These are phyloP conservation scores for Nyctereutes procyonoides DNA, from an alignment of 2,113 vertebrate species.

Conservation along the genomic window DNA sequence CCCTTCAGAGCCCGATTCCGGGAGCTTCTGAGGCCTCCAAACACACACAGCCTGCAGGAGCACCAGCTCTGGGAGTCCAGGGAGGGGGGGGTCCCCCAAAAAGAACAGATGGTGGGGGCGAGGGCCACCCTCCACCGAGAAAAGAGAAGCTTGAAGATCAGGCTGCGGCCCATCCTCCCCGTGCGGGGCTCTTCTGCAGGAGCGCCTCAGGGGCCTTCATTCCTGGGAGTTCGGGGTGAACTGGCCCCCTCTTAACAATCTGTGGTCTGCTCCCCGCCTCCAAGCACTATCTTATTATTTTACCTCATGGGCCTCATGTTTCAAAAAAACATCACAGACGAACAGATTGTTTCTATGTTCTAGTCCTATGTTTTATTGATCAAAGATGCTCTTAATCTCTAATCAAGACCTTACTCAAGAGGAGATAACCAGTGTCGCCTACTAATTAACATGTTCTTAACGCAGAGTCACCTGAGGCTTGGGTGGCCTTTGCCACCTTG, in stretches of 20 bases:
- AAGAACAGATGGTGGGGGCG: neutral
- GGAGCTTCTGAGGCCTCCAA: neutral
- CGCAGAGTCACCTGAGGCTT: neutral
- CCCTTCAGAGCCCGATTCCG: neutral
- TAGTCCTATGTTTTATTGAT: neutral
- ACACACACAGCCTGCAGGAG: neutral
- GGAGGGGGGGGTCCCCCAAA: neutral
- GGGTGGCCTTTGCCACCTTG: neutral
- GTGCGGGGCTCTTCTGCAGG: neutral
- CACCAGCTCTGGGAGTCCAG: neutral
- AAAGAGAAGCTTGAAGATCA: neutral
- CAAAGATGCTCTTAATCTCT: neutral
- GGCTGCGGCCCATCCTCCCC: neutral
- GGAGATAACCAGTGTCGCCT: neutral
- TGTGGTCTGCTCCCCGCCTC: neutral
- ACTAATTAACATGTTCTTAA: neutral
- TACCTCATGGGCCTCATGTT: neutral
- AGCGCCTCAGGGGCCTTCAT: neutral
- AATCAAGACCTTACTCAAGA: neutral
- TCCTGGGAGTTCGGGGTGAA: neutral
- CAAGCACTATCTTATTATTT: neutral
- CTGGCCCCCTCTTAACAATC: neutral
- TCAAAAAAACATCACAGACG: neutral
- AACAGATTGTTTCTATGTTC: neutral
- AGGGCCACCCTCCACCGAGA: neutral